Percentiles rank a stretch among this genome's conserved stretches.
These are phyloP conservation scores for Trachelus tabidus DNA, from an alignment of 2,888 invertebrate genomes.

Conservation along the genomic window DNA sequence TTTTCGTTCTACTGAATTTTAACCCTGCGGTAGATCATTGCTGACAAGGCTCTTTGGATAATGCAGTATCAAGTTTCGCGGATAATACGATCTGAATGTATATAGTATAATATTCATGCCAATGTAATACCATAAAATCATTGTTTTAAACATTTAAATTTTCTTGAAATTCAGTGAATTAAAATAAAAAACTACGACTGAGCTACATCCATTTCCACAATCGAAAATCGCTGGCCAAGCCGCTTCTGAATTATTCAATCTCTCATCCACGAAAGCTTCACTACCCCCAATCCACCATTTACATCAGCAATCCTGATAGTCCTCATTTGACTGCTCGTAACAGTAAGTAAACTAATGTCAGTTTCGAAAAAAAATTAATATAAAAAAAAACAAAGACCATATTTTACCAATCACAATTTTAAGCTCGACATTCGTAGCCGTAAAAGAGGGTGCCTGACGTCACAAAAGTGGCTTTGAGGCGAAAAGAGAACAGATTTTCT, in stretches of 20 bases:
- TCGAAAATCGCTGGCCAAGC: constrained; percentile 54
- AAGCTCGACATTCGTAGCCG: too few species aligned
- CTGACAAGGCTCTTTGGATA: not conserved
- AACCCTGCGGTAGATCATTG: not conserved
- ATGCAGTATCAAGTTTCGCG: not conserved
- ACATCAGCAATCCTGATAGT: not conserved
- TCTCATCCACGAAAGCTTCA: constrained; percentile 47
- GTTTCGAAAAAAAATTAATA: not conserved
- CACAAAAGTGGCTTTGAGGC: not conserved
- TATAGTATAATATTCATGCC: too few species aligned
- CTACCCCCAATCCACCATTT: constrained; percentile 19
- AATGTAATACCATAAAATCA: constrained; percentile 34
- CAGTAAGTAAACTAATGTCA: constrained; percentile 10
- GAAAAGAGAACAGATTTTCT: constrained; percentile 22
- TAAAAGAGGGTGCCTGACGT: not conserved
- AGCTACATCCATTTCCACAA: constrained; percentile 30
- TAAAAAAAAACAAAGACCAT: not conserved
- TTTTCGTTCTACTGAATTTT: not conserved
- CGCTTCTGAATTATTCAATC: constrained; percentile 58
- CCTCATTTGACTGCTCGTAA: not conserved
- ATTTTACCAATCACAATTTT: not conserved
- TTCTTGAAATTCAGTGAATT: constrained; percentile 53
- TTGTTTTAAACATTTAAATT: constrained; percentile 55
- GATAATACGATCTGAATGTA: not conserved
- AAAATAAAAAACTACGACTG: constrained; percentile 19